Percentiles rank a stretch among this genome's conserved stretches.
Evolutionary conservation across 2,797 vertebrate species (phyloP).

Genomic region (Gymnoscopelus microlampas): DNA sequence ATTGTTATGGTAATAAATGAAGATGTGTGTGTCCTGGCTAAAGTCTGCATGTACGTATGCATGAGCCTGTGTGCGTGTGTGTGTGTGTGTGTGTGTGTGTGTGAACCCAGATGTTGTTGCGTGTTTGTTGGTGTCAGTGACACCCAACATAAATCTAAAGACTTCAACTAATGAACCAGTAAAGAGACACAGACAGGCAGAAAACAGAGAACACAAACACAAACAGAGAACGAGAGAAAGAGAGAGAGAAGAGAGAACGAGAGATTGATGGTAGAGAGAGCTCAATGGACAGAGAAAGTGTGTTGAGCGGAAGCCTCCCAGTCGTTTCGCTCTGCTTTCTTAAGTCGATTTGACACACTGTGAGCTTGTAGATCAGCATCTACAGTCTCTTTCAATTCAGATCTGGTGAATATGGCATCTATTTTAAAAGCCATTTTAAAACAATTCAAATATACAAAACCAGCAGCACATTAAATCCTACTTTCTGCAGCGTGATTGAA

Average conservation of each 20-base stretch:
- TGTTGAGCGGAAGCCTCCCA: neutral
- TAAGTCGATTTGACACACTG: too few species aligned
- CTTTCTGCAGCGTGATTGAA: too few species aligned
- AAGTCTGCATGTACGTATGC: neutral
- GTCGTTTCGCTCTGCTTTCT: too few species aligned
- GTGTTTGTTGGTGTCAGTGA: slow-evolving; percentile 48
- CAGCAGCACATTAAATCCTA: too few species aligned
- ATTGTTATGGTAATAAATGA: slow-evolving; percentile 57
- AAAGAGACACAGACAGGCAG: slow-evolving; percentile 29
- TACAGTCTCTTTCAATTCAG: too few species aligned
- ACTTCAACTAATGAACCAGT: slow-evolving; percentile 50
- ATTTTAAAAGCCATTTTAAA: too few species aligned
- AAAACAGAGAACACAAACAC: slow-evolving; percentile 28
- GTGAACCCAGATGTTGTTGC: slow-evolving; percentile 57
- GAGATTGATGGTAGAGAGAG: neutral
- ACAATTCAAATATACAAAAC: too few species aligned
- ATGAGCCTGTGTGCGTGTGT: neutral
- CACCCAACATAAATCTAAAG: slow-evolving; percentile 59
- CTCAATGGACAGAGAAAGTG: neutral
- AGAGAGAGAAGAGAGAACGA: neutral
- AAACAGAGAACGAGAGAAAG: slow-evolving; percentile 3
- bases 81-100: slow-evolving; percentile 13
- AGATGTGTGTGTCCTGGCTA: slow-evolving; percentile 37
- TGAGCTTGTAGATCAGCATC: too few species aligned
- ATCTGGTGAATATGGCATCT: too few species aligned